Evolutionary conservation across 2,888 invertebrate species (phyloP), one percentile per base, ranked within the genome.

Genomic region (Ochropleura plecta): DNA sequence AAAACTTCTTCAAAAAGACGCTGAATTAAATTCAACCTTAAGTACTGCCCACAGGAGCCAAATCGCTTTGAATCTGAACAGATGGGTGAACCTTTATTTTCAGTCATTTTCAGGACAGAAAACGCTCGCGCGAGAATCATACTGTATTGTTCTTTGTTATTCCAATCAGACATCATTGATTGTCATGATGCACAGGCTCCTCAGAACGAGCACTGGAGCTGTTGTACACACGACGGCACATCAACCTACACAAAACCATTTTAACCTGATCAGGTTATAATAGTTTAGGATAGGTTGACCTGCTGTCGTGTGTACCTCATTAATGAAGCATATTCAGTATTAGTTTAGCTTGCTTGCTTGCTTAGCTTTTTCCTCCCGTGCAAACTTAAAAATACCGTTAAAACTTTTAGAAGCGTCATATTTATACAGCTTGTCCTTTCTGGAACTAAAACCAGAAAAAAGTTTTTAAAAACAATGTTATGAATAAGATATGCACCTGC

Each of bases 41-140:
- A 5, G 8, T 6, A 9, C 6, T 62, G 46, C 18, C 20, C 30
- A 12, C 46, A 18, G 20, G 20, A 48, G 18, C 18, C 63, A 51
- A 44, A 55, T 55, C 8, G 20, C 40, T 77, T 55, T 55, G 5
- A 10, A 7, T 77, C 10, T 55, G 30, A 9, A 62, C 7, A 5
- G 12, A 30, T 14, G n/a, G 12, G 5, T 3, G 10, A 44, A 4
- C 49, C 10, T 49, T 63, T 12, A 20, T 57, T 71, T 78, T 78
- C 6, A 51, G 40, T 5, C 16, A 40, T 55, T 77, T 49, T 30
- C 30, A 20, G 9, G n/a, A n/a, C 9, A 5, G 18, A 40, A 5
- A 20, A 0, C 16, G 5, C 76, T 71, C 78, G 62, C 78, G 76
- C 78, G 78, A 78, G 78, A 18, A 40, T 14, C 53, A 48, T 42